Percentiles rank a stretch among this genome's conserved stretches.
Evolutionary conservation across 2,113 vertebrate genomes (phyloP).

Genomic region (Podarcis raffonei): DNA sequence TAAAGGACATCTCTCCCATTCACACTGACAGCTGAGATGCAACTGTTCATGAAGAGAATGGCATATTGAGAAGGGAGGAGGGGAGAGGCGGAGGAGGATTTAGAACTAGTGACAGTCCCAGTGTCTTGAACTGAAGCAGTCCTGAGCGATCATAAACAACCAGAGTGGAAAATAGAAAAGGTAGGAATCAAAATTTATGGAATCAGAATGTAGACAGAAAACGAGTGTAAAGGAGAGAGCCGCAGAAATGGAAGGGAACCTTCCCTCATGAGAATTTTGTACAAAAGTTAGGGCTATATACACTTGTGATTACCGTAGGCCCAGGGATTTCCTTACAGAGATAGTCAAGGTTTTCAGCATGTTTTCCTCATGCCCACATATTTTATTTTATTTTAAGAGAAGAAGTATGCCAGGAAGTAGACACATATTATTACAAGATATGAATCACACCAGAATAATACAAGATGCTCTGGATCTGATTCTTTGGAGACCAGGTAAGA

Average conservation of each 20-base stretch:
- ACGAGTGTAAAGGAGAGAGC: conserved; percentile 43
- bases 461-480: conserved; percentile 40
- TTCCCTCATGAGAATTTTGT: conserved; percentile 15
- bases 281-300: conserved; percentile 34
- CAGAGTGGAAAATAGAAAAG: conserved; percentile 47
- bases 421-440: conserved; percentile 36
- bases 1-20: conserved; percentile 78
- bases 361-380: fast-evolving
- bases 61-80: conserved; percentile 8
- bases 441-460: conserved; percentile 67
- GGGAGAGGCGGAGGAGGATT: conserved; percentile 41
- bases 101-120: conserved; percentile 67
- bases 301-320: conserved; percentile 36
- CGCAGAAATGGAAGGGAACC: conserved; percentile 41
- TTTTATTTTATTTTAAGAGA: conserved; percentile 33
- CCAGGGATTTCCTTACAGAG: conserved; percentile 42
- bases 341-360: conserved; percentile 24
- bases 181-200: conserved; percentile 46
- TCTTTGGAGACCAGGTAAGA: conserved; percentile 71
- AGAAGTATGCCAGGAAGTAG: conserved; percentile 32
- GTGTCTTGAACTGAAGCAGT: conserved; percentile 58
- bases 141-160: conserved; percentile 62
- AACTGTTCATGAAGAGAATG: conserved; percentile 51
- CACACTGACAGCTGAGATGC: conserved; percentile 73
- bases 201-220: conserved; percentile 21